Evolutionary conservation across 1,140 invertebrate species (phyloP), one percentile per base, ranked within the genome.

Genomic region (Danaus plexippus): DNA sequence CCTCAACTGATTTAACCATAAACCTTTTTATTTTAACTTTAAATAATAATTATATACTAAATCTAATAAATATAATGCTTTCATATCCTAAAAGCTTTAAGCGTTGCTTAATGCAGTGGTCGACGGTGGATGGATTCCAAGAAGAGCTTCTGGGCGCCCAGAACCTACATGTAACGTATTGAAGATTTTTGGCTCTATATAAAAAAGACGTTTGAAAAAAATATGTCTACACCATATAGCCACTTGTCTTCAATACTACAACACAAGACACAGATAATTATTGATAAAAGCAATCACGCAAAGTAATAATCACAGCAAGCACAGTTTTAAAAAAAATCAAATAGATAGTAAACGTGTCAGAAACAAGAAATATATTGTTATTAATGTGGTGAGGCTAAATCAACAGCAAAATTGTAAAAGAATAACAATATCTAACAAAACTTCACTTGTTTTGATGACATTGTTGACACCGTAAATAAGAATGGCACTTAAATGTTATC

Each of bases 61-160:
- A 5, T 32, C 22, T 50, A 51, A 57, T 32, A 45, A 47, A 40
- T 44, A 58, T 52, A 47, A 47, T 58, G 59, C 55, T 48, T 47
- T 57, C 44, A 41, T 50, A 61, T 59, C 41, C 45, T 40, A 44
- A 43, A 47, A 52, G 62, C 57, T 59, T 54, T 12, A 54, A 45
- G 54, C 50, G 59, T 54, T 47, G 61, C 64, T 65, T 50, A 64
- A 59, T 54, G 74, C 71, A 77, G 76, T 79, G 81, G 75, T 70
- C 63, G 73, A 75, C 74, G 77, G 73, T 77, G 69, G 63, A 65
- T 60, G 70, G 64, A 53, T 43, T 73, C 56, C 22, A 44, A 45
- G 57, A 43, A 56, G 60, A 12, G 77, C 77, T 77, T 81, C 72
- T 78, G 80, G 80, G 77, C 69, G 71, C 73, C 63, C 76, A 71